A percentile compares a stretch with the other conserved stretches of the same genome.
Conservation (phyloP, 2,113 vertebrate species). For the Galemys pyrenaicus region DNA sequence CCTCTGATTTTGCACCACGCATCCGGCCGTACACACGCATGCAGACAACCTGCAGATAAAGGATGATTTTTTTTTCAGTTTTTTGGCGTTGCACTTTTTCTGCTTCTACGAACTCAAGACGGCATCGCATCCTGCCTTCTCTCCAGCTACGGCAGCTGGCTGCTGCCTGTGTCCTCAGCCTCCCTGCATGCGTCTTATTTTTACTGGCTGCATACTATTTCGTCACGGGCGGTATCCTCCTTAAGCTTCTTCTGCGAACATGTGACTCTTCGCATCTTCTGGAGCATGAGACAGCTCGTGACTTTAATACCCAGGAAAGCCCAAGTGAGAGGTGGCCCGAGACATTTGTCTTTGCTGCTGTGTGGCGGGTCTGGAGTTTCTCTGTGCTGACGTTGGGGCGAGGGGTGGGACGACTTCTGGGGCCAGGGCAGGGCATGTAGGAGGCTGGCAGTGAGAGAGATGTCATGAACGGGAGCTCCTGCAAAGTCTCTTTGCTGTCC, state of each 20-base stretch:
- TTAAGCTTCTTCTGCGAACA: neutral
- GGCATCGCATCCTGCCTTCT: neutral
- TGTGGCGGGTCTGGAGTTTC: no score
- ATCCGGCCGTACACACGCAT: neutral
- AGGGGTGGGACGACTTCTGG: neutral
- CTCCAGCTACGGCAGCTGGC: neutral
- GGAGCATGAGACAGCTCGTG: constrained; percentile 62
- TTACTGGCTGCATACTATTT: neutral
- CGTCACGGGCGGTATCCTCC: neutral
- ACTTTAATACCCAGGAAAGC: no score
- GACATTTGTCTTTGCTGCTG: no score
- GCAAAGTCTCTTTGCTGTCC: neutral
- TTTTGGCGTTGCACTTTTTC: neutral
- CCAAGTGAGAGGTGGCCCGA: no score
- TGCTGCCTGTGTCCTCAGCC: neutral
- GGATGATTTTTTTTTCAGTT: neutral
- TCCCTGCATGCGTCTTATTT: neutral
- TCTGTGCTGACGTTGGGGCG: neutral
- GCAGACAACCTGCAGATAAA: neutral
- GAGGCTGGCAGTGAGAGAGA: no score
- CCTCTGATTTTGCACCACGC: no score
- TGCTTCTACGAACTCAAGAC: constrained; percentile 2
- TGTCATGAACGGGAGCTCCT: rapidly evolving
- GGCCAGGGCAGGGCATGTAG: no score
- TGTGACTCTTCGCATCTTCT: neutral